Evolutionary conservation across 2,113 vertebrate species (phyloP), one percentile per base, ranked within the genome.

Genomic region (Platichthys stellatus): DNA sequence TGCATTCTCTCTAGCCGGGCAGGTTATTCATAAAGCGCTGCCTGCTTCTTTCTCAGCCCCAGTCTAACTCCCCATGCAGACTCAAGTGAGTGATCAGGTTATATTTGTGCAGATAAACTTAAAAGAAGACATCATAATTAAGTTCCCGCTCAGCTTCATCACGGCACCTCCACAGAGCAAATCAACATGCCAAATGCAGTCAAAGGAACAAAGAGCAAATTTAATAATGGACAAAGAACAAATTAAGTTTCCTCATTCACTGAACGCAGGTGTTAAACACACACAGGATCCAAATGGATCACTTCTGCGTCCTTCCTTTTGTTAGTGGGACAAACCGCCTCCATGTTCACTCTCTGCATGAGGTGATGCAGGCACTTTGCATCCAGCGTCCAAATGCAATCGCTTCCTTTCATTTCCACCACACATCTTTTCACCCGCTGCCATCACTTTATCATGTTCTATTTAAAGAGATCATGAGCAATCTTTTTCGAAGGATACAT

Each of bases 381-480:
- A n/a, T 23, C 5, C 20, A n/a, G 57, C 47, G 18, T 54, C 15
- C 4, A 68, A 21, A 58, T 54, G 40, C 4, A 77, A 71, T 67
- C 21, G 40, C 26, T 61, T 1, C 23, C 28, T 82, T 82, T 78
- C 2, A 77, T 77, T 70, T 70, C 38, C 49, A 31, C n/a, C 45
- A 0, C 31, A 15, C 28, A 31, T 47, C 28, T 38, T 63, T 54
- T 40, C 11, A 28, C 76, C 28, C 2, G 1, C 31, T 14, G 14
- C 24, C 45, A 43, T 74, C 70, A 12, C 21, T 54, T 26, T 56
- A 65, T 76, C n/a, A 18, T 72, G 20, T 58, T 31, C 12, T 62
- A 59, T 73, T 72, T 26, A 66, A 70, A 61, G 59, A 80, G 72
- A 81, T 74, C 67, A 74, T 76, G 71, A 54, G 66, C 54, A 60